A percentile compares a stretch with the other conserved stretches of the same genome.
Conservation (phyloP, 2,888 invertebrate species). For the Seladonia tumulorum region DNA sequence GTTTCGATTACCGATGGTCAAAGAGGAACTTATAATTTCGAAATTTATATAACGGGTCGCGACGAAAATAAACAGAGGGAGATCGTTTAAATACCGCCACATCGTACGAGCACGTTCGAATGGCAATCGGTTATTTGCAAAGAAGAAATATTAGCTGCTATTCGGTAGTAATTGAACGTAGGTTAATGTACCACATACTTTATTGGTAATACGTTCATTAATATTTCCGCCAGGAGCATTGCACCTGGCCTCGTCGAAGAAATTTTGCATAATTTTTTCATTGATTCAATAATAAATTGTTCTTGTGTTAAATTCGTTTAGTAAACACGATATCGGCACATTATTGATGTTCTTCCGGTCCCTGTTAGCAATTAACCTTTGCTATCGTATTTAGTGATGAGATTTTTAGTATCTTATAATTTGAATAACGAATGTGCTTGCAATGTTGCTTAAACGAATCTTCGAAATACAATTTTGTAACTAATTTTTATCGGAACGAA, state of each 20-base stretch:
- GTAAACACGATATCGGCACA: slow-evolving; percentile 2
- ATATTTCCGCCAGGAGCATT: slow-evolving; percentile 53
- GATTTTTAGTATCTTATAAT: not conserved
- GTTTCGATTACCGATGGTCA: not conserved
- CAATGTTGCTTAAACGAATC: not conserved
- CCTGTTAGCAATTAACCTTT: not conserved
- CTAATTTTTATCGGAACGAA: not conserved
- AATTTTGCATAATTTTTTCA: not conserved
- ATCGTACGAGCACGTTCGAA: slow-evolving; percentile 38
- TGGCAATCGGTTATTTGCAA: slow-evolving; percentile 64
- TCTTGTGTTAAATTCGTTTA: not conserved
- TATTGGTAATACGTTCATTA: slow-evolving; percentile 67
- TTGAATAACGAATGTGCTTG: not conserved
- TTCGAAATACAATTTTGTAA: not conserved
- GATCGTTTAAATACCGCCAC: slow-evolving; percentile 46
- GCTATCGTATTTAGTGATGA: not conserved
- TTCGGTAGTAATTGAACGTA: slow-evolving; percentile 60
- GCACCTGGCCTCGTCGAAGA: slow-evolving; percentile 27
- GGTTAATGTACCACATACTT: slow-evolving; percentile 64
- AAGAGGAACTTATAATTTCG: slow-evolving; percentile 46
- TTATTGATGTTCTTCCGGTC: not conserved
- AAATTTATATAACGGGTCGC: slow-evolving; percentile 8
- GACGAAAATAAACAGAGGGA: slow-evolving; percentile 55
- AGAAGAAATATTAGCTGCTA: slow-evolving; percentile 69
- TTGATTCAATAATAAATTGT: not conserved